Evolutionary conservation across 2,797 vertebrate genomes (phyloP).

Genomic region (Ataeniobius toweri): DNA sequence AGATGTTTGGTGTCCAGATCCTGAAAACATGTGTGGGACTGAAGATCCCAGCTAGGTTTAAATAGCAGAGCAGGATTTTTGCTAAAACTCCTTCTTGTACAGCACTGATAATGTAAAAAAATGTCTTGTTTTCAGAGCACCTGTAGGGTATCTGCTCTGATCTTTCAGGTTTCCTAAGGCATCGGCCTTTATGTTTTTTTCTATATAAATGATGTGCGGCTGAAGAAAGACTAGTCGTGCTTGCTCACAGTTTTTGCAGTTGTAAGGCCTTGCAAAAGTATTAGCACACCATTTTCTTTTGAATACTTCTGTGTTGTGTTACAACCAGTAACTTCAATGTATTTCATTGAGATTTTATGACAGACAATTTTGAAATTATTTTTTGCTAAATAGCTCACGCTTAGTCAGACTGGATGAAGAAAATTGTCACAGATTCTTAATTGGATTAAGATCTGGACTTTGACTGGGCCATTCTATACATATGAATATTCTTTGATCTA

Average conservation of each 20-base stretch:
- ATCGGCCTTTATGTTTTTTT: background rate
- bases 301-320: too few relatives aligned
- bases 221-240: too few relatives aligned
- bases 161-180: background rate
- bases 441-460: background rate
- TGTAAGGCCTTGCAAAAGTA: too few relatives aligned
- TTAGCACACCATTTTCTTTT: too few relatives aligned
- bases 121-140: constrained; percentile 3
- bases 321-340: background rate
- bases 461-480: background rate
- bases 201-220: background rate
- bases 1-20: constrained; percentile 32
- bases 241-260: too few relatives aligned
- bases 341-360: background rate
- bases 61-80: constrained; percentile 1
- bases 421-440: background rate
- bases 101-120: background rate
- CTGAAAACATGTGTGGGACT: constrained; percentile 31
- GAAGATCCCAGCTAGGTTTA: constrained; percentile 5
- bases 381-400: background rate
- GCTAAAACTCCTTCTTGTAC: background rate
- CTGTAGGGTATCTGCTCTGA: background rate
- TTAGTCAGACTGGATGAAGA: background rate
- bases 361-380: background rate
- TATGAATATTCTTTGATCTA: too few relatives aligned